Evolutionary conservation across 2,113 vertebrate genomes (phyloP), one percentile per base, ranked within the genome.

Genomic region (Felis chaus): DNA sequence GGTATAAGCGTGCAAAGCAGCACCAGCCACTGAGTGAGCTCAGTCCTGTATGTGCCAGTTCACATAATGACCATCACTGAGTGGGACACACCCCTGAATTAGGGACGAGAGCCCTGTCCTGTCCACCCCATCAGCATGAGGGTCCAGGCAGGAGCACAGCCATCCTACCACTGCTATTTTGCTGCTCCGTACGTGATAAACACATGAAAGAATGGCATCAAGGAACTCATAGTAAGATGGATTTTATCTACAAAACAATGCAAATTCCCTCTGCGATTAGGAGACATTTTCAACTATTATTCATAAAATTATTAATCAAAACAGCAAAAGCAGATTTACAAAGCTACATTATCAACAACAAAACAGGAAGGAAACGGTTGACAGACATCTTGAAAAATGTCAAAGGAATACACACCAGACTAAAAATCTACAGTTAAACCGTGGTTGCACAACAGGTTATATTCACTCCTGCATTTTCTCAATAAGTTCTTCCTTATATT

Each of bases 401-500:
- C 66, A 57, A 87, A 95, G 78, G 45, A 90, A 78, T 89, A 68
- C 3, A 55, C 74, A 94, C 5, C 0, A 81, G 45, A 33, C 98
- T 78, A 87, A 96, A 97, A 98, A 99, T 99, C 97, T 96, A 94
- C 96, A 98, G 97, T 95, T 96, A 99, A 99, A 99, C 99, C 99
- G 87, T 96, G 74, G 65, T 25, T 95, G 98, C 98, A 92, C 86
- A 98, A 96, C 65, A 97, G 98, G 98, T 31, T 83, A 97, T 93
- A 16, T 98, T 99, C 98, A 99, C 93, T 99, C 99, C 96, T 99
- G 99, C 99, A 99, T 99, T 98, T 99, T 99, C 98, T 99, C 99
- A 12, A 99, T 99, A 4, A 99, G 99, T 97, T 99, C 99, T 99
- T 99, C 99, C 98, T 99, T 99, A 98, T 99, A 99, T 99, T 99